A percentile compares a stretch with the other conserved stretches of the same genome.
Evolutionary conservation across 2,797 vertebrate genomes (phyloP).

Genomic region (Sternarchorhynchus goeldii): DNA sequence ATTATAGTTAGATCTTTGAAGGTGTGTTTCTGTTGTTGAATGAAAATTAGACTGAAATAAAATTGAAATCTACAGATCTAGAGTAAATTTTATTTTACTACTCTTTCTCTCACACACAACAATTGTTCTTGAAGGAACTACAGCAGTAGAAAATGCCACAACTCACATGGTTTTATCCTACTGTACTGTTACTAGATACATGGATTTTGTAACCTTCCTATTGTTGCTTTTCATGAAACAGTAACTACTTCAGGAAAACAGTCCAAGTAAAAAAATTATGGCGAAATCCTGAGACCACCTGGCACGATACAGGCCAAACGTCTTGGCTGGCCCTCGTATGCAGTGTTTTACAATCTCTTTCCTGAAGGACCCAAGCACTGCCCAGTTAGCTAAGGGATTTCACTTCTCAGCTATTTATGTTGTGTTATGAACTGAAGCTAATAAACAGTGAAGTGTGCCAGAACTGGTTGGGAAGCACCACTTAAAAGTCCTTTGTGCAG

Average conservation of each 20-base stretch:
- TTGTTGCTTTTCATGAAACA: background rate
- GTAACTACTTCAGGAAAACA: too few relatives aligned
- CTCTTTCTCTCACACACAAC: background rate
- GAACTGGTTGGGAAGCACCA: background rate
- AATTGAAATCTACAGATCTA: too few relatives aligned
- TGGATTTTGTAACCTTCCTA: background rate
- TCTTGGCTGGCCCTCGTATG: background rate
- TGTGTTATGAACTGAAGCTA: background rate
- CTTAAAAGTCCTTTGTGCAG: background rate
- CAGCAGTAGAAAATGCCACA: background rate
- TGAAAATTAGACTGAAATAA: too few relatives aligned
- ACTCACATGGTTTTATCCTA: background rate
- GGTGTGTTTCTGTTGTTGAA: too few relatives aligned
- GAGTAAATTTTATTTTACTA: background rate
- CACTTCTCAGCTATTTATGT: conserved; percentile 15
- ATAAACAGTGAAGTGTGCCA: background rate
- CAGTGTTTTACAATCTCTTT: conserved; percentile 25
- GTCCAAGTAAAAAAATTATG: background rate
- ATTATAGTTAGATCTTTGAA: too few relatives aligned
- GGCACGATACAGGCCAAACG: conserved; percentile 5
- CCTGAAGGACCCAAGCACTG: background rate
- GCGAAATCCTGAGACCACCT: background rate
- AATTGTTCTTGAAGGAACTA: background rate
- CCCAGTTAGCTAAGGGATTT: conserved; percentile 6
- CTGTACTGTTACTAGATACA: too few relatives aligned